Percentiles rank a stretch among this genome's conserved stretches.
These are phyloP conservation scores for Limnothrissa miodon DNA, from an alignment of 2,113 vertebrate genomes.

Conservation along the genomic window DNA sequence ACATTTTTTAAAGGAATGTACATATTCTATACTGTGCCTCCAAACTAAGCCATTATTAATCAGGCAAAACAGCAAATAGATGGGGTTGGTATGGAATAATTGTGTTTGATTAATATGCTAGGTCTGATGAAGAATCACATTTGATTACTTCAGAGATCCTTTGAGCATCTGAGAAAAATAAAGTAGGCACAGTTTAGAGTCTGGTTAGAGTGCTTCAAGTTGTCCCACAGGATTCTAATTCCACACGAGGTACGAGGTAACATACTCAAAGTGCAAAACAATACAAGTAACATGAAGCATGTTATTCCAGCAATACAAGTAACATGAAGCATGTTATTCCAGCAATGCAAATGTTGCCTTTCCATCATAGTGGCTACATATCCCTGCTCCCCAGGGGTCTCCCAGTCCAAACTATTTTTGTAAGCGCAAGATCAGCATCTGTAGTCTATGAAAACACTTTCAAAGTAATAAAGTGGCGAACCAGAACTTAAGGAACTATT, in stretches of 20 bases:
- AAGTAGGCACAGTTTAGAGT: slow-evolving; percentile 1
- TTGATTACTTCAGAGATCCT: not conserved
- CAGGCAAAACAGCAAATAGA: not conserved
- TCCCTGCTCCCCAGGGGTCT: slow-evolving; percentile 6
- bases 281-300: not conserved
- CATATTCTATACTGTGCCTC: slow-evolving; percentile 1
- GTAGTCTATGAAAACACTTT: not conserved
- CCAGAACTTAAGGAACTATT: slow-evolving; percentile 43
- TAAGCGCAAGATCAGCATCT: not conserved
- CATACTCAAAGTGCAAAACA: not conserved
- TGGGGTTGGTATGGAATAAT: not conserved
- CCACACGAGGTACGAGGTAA: not conserved
- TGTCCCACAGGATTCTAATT: not conserved
- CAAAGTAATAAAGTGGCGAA: not conserved
- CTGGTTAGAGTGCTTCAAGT: not conserved
- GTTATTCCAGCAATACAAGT: not conserved
- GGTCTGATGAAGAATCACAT: not conserved
- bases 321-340: not conserved
- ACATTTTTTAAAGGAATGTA: not conserved
- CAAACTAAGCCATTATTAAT: not conserved
- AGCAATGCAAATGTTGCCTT: not conserved
- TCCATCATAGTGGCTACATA: not conserved
- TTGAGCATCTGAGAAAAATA: not conserved
- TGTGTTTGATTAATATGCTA: not conserved
- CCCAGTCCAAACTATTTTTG: not conserved